phyloP scores from a whole-genome alignment of 2,113 vertebrate genomes.

The Helogale parvula region DNA sequence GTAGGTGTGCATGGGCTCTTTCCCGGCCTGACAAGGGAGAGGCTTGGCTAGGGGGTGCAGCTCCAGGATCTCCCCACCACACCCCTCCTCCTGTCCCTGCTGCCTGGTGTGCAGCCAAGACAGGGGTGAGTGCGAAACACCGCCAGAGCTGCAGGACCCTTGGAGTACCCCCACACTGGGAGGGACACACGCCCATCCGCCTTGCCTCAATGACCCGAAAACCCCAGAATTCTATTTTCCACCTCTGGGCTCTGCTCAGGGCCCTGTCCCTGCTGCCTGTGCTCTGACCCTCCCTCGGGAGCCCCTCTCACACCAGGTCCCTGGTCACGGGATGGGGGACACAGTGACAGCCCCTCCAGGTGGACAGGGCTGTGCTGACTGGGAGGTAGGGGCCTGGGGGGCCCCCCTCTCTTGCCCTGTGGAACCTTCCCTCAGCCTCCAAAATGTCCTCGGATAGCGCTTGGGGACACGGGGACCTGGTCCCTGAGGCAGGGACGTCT shows the following conservation, averaged over 20 bases:
- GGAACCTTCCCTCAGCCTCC: neutral
- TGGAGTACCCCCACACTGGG: fast-evolving
- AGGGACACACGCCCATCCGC: neutral
- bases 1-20: neutral
- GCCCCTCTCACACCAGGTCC: neutral
- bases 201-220: neutral
- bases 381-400: fast-evolving
- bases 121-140: neutral
- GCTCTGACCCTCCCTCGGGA: neutral
- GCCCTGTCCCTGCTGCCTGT: neutral
- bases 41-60: neutral
- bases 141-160: neutral
- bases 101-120: fast-evolving
- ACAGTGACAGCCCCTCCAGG: neutral
- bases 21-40: fast-evolving
- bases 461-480: neutral
- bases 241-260: fast-evolving
- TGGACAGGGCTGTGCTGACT: neutral
- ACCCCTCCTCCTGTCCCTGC: fast-evolving
- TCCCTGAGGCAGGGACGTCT: neutral
- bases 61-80: neutral
- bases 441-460: fast-evolving
- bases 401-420: fast-evolving
- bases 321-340: fast-evolving
- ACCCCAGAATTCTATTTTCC: neutral